Percentiles rank a stretch among this genome's conserved stretches.
Conservation (phyloP, 2,888 invertebrate species). For the Crossocerus cetratus region DNA sequence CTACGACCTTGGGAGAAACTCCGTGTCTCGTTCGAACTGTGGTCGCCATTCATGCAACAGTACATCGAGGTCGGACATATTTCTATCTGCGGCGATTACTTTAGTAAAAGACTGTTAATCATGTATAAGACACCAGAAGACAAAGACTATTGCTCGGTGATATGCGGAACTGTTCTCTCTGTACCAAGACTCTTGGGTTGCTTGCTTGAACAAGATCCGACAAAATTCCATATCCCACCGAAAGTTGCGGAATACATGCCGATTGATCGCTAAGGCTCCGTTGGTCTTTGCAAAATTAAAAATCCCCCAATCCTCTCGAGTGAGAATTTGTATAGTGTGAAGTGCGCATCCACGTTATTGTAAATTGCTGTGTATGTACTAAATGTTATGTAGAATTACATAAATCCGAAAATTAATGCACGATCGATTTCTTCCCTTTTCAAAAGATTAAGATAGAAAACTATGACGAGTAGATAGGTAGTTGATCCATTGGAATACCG, state of each 20-base stretch:
- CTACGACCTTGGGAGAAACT: conserved; percentile 83
- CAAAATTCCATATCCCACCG: conserved; percentile 68
- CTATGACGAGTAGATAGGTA: too few species aligned
- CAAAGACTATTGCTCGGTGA: conserved; percentile 82
- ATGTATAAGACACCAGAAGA: conserved; percentile 81
- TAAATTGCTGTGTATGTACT: too few species aligned
- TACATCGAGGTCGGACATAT: conserved; percentile 87
- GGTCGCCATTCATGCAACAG: conserved; percentile 81
- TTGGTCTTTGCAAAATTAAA: not conserved
- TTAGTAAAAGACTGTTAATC: conserved; percentile 88
- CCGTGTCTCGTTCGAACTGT: conserved; percentile 85
- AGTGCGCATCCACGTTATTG: too few species aligned
- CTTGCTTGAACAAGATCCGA: conserved; percentile 82
- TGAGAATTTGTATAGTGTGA: not conserved
- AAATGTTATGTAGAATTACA: too few species aligned
- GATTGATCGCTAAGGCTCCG: not conserved
- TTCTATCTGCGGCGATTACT: conserved; percentile 84
- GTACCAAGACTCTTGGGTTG: conserved; percentile 87
- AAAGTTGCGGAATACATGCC: conserved; percentile 51
- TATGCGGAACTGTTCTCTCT: conserved; percentile 86
- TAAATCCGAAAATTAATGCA: too few species aligned
- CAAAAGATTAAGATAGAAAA: too few species aligned
- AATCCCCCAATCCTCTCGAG: too few species aligned
- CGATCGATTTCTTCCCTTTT: too few species aligned
- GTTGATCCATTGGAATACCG: too few species aligned